phyloP scores from a whole-genome alignment of 37 sponge, comb jelly and placozoan genomes.

The Halichondria panicea region DNA sequence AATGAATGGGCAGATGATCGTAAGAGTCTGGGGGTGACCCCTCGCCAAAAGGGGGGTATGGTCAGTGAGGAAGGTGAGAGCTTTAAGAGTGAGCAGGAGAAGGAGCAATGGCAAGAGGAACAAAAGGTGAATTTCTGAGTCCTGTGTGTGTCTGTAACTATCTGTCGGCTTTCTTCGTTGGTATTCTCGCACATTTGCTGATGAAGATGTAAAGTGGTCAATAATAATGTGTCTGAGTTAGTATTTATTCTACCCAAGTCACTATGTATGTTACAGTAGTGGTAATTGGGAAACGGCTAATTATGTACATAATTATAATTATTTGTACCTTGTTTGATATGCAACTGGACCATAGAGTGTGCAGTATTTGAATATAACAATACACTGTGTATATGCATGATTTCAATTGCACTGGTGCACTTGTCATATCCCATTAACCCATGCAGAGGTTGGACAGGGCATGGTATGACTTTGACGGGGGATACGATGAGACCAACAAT shows the following conservation, averaged over 20 bases:
- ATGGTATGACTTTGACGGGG: conserved; percentile 97
- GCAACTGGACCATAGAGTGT: too few species aligned
- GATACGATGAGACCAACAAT: conserved; percentile 92
- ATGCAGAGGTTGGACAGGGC: conserved; percentile 91
- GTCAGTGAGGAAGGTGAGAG: conserved; percentile 15
- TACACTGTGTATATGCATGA: too few species aligned
- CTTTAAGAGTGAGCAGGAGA: conserved; percentile 39
- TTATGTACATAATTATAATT: too few species aligned
- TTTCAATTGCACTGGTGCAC: too few species aligned
- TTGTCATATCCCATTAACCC: too few species aligned
- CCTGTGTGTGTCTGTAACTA: background rate
- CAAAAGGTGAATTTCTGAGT: conserved; percentile 66
- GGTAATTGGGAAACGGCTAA: too few species aligned
- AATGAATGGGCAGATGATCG: conserved; percentile 93
- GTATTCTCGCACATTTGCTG: background rate
- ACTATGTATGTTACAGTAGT: too few species aligned
- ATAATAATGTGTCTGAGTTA: too few species aligned
- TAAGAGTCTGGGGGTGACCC: conserved; percentile 73
- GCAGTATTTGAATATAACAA: too few species aligned
- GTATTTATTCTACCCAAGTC: too few species aligned
- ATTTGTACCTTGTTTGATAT: too few species aligned
- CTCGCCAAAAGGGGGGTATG: conserved; percentile 17
- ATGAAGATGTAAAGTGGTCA: too few species aligned
- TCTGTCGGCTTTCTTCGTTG: background rate
- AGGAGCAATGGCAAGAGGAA: conserved; percentile 81